phyloP scores from a whole-genome alignment of 2,797 vertebrate genomes.

The Dromococcyx pavoninus region DNA sequence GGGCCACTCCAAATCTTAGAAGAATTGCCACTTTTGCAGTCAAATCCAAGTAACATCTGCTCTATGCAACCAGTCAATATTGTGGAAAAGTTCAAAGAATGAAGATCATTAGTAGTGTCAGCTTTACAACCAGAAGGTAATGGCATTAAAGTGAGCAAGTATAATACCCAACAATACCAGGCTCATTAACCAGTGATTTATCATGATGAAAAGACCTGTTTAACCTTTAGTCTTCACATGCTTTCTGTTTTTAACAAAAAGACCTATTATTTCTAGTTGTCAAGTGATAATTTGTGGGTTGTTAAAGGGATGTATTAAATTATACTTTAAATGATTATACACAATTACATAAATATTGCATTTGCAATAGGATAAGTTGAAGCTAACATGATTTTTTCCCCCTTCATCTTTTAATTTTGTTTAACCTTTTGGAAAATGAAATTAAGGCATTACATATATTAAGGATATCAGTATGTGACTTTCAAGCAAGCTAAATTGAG shows the following conservation, averaged over 20 bases:
- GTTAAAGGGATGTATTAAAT: conserved; percentile 81
- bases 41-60: conserved; percentile 90
- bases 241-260: conserved; percentile 81
- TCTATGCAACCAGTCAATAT: conserved; percentile 96
- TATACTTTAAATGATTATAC: conserved; percentile 72
- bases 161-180: conserved; percentile 87
- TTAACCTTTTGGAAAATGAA: background rate
- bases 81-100: conserved; percentile 94
- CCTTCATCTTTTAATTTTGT: background rate
- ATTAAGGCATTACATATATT: background rate
- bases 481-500: background rate
- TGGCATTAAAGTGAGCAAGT: conserved; percentile 87
- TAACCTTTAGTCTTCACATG: conserved; percentile 89
- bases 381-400: background rate
- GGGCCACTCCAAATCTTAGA: background rate
- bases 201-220: conserved; percentile 97
- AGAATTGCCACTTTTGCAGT: conserved; percentile 75
- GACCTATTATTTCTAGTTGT: conserved; percentile 84
- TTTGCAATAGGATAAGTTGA: background rate
- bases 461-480: background rate
- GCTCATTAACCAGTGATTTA: conserved; percentile 99
- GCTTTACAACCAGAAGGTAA: conserved; percentile 97
- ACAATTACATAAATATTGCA: conserved; percentile 64
- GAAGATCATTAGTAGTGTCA: conserved; percentile 94
- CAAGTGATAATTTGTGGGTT: conserved; percentile 81